Evolutionary conservation across 1,140 invertebrate species (phyloP).

Genomic region (Diorhabda sublineata): DNA sequence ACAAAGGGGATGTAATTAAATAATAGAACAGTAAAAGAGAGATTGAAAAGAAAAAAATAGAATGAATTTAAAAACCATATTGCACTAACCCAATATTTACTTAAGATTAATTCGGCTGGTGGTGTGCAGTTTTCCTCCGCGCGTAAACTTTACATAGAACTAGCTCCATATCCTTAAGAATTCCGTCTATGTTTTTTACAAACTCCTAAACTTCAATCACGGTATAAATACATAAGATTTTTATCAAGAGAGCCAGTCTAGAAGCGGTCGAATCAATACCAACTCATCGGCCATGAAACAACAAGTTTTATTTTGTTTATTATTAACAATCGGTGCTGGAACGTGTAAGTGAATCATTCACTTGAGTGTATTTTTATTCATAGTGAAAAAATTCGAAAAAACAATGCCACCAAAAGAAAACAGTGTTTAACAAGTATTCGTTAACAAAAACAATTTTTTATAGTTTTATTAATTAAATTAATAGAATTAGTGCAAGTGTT

Average conservation of each 20-base stretch:
- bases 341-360: not conserved
- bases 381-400: no score
- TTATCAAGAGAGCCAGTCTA: not conserved
- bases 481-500: no score
- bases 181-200: not conserved
- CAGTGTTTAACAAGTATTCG: no score
- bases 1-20: no score
- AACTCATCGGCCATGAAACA: not conserved
- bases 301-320: slow-evolving; percentile 1
- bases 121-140: not conserved
- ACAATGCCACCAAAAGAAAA: no score
- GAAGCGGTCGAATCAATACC: not conserved
- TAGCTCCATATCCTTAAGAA: not conserved
- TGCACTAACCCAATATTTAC: no score
- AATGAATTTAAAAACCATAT: no score
- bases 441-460: no score
- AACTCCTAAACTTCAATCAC: not conserved
- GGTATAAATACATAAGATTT: slow-evolving; percentile 1
- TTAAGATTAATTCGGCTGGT: no score
- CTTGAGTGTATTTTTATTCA: not conserved
- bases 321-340: not conserved
- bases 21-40: no score
- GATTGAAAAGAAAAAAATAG: no score
- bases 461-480: no score
- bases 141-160: not conserved